Evolutionary conservation across 2,888 invertebrate genomes (phyloP).

Genomic region (Arctia plantaginis): DNA sequence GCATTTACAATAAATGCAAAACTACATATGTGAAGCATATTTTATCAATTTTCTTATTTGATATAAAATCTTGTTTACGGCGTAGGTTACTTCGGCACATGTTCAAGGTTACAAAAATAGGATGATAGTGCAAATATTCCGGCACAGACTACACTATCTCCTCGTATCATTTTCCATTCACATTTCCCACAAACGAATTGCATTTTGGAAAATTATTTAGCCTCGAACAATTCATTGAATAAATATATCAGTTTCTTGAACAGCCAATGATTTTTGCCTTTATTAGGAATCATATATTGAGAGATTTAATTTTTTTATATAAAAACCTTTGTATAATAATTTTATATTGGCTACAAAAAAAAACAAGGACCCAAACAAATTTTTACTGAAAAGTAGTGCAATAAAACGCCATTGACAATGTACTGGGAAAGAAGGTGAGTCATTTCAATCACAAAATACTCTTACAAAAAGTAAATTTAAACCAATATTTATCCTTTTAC

Average conservation of each 20-base stretch:
- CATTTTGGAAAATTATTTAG: not conserved
- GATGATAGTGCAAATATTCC: not conserved
- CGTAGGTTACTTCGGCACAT: not conserved
- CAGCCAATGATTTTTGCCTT: not conserved
- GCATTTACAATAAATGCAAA: not conserved
- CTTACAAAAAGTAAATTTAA: not conserved
- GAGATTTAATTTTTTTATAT: too few species aligned
- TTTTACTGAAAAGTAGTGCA: not conserved
- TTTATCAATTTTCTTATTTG: not conserved
- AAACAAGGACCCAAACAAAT: not conserved
- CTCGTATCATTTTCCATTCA: not conserved
- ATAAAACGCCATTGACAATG: not conserved
- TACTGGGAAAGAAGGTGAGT: not conserved
- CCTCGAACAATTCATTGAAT: not conserved
- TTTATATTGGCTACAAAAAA: too few species aligned
- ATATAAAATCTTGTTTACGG: not conserved
- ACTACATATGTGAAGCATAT: not conserved
- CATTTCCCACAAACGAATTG: not conserved
- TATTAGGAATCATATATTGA: not conserved
- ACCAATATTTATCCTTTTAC: not conserved
- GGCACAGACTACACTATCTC: not conserved
- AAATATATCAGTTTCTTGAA: conserved; percentile 4
- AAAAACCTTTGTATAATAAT: too few species aligned
- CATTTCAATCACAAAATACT: not conserved
- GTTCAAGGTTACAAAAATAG: not conserved